Base-by-base conservation (phyloP, 2,888 invertebrate genomes). In the Drosophila kokeensis region DNA sequence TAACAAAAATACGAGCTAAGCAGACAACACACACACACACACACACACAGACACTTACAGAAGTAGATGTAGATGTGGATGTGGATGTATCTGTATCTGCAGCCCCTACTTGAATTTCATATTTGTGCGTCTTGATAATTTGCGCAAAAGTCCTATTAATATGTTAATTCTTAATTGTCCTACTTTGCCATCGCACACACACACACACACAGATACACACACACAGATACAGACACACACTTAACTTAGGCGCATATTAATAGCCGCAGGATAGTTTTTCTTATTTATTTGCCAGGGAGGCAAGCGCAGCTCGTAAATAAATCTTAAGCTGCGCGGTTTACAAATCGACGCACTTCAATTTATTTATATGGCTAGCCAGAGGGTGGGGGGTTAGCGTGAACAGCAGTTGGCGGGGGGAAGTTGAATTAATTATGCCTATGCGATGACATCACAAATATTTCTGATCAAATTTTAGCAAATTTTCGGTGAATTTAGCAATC, bases 131-230 rank as follows among this genome's bases (percentile, higher is more conserved):
- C 73, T 69, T 73, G 87, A 89, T 90, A 87, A 87, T 87, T 87
- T 86, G 89, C 87, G 89, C 87, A 88, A 89, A 90, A 90, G 65
- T 90, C 82, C 87, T 89, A 88, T 88, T 88, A 88, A 88, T 88
- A 88, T 88, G 88, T 90, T 90, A 88, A 88, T 88, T 89, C 88
- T 80, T 89, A 87, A 90, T 87, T 88, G 87, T 90, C 69, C 89
- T 75, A 79, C 83, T 83, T 82, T 71, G 57, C 62, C 67, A 65
- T 45, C 30, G 15, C 72, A 60, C 68, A 59, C 69, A 57, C 64
- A 57, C 42, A 63, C 50, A 60, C 68, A 70, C 40, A 36, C 15
- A 30, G 63, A 60, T 53, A 53, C 59, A 54, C 66, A 63, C 27
- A 32, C 50, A 61, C 48, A 57, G 36, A 67, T 7, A 48, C 15